These are phyloP conservation scores for Brachyistius frenatus DNA, from an alignment of 2,113 vertebrate species.

Conservation along the genomic window DNA sequence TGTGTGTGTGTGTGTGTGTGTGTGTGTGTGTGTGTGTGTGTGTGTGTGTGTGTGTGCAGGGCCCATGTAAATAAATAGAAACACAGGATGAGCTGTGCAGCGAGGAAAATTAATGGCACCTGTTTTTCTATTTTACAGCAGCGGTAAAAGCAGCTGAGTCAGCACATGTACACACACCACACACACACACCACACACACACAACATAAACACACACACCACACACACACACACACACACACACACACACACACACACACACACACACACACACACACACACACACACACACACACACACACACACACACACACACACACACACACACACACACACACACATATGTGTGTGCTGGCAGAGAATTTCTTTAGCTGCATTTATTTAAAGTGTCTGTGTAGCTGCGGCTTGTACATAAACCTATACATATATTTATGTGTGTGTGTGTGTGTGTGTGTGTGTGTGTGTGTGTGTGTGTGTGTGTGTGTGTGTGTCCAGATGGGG, in stretches of 20 bases:
- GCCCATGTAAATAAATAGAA: constrained; percentile 17
- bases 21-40: too few species aligned
- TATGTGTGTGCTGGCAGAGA: too few species aligned
- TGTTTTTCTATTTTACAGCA: constrained; percentile 4
- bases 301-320: too few species aligned
- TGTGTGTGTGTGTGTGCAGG: too few species aligned
- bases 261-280: not conserved
- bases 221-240: too few species aligned
- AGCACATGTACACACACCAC: not conserved
- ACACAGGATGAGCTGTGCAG: constrained; percentile 10
- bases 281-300: too few species aligned
- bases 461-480: not conserved
- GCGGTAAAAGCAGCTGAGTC: constrained; percentile 23
- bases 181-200: not conserved
- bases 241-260: not conserved
- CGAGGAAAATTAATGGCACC: constrained; percentile 26
- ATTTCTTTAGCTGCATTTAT: too few species aligned
- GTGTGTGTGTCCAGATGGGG: not conserved
- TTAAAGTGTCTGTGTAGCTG: too few species aligned
- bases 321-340: not conserved
- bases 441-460: not conserved
- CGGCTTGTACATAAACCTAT: too few species aligned
- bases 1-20: too few species aligned
- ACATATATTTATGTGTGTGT: not conserved
- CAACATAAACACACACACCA: too few species aligned